Base-by-base conservation (phyloP, 2,797 vertebrate genomes). In the Carcharodon carcharias region DNA sequence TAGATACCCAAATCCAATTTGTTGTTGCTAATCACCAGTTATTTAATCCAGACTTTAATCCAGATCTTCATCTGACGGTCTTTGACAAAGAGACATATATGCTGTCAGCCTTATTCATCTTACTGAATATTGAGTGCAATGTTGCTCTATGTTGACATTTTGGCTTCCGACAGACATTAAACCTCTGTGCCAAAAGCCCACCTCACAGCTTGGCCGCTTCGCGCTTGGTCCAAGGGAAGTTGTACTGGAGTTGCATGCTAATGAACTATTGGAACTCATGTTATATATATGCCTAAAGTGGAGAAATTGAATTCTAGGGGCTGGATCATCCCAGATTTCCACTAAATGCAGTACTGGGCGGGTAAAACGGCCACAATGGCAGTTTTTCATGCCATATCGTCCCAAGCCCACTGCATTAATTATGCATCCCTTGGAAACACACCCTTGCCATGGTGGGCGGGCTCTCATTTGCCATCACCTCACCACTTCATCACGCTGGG, bases 31-130 rank as follows among this genome's bases (percentile, higher is more conserved):
- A 85, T 85, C 40, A n/a, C 40, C 40, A 89, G 54, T 11, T 14
- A 1, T 58, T 89, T 89, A 89, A 56, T 89, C 87, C 87, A 89
- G 87, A 58, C 28, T 58, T 89, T 89, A 89, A 56, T 89, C 87
- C 87, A 89, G 87, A 58, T 28, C 16, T 21, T 45, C 28, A 56
- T 58, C 2, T 56, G 87, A 12, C 6, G 54, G 7, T 40, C 35
- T 80, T 82, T 82, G n/a, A 40, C n/a, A 80, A 45, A 82, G 3
- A 40, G n/a, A 82, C 4, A 4, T 18, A 5, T 16, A 16, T 82
- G 40, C n/a, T 40, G 40, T 85, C 80, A 85, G 80, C 40, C 40
- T 45, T 45, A 21, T 21, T 85, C 80, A 18, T 56, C 50, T 31
- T 12, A 56, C 11, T 11, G 4, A 28, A 56, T 56, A 54, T 54